Base-by-base conservation (phyloP, 2,888 invertebrate genomes). In the Orchesellides sinensis region DNA sequence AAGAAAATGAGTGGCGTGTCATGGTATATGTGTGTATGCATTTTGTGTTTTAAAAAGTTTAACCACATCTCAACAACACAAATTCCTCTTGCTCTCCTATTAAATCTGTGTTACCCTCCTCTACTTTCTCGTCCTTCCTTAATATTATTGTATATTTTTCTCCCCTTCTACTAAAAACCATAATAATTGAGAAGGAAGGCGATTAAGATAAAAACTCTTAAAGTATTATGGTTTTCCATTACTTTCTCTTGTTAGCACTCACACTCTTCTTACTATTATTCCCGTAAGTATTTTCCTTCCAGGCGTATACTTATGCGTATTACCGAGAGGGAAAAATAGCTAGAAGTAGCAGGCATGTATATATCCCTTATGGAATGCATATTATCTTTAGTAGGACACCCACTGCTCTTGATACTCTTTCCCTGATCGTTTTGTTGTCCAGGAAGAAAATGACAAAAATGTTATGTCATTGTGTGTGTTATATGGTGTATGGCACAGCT, bases 121-220 rank as follows among this genome's bases (percentile, higher is more conserved):
- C 32, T n/a, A n/a, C 14, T 8, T 61, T 61, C 27, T 61, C n/a
- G 5, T 61, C 17, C 21, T 40, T 14, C 52, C 19, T 17, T 19
- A 52, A 52, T 17, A 52, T 52, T 21, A 52, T 21, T 52, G 8
- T 21, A 52, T 52, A 52, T 19, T 17, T 21, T 52, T 52, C 19
- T 52, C 52, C 17, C 52, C 29, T 29, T 27, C 54, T 4, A 19
- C 54, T 40, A 72, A 61, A 72, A 72, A 27, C 61, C n/a, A 59
- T 61, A 17, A 59, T 52, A 69, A 65, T 59, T 45, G 61, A 29
- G 47, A n/a, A 45, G 10, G 70, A 61, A 72, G 59, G 17, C 59
- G 72, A 72, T 72, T 72, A 72, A 72, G 72, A 72, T 72, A 72
- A 72, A 59, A 72, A 72, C 72, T 72, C 72, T 61, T 47, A 61